Base-by-base conservation (phyloP, 2,888 invertebrate genomes). In the Rugalucina vietnamica region DNA sequence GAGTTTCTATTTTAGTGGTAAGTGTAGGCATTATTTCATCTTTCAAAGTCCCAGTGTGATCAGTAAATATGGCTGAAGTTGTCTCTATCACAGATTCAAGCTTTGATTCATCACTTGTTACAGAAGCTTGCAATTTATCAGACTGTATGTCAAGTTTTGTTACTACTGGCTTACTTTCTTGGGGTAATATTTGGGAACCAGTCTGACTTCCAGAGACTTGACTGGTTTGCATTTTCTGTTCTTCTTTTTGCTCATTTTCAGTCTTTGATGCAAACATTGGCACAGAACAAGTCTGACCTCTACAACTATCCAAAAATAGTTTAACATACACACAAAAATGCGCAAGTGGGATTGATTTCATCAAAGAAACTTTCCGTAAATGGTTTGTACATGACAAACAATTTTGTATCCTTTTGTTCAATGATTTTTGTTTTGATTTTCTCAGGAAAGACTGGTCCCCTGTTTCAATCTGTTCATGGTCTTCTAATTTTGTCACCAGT, bases 401-500 rank as follows among this genome's bases (percentile, higher is more conserved):
- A 34, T 65, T 18, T 32, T 65, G 34, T 34, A 65, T 65, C 21
- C 34, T 65, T 65, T 27, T 8, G 8, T 65, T 32, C 18, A 32
- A 34, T 34, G 2, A 12, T 65, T 34, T 32, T 29, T 65, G 21
- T n/a, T 60, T 60, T 14, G 60, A 29, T 5, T 60, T 29, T 10
- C 18, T 4, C 18, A 34, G 34, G 24, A 65, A 65, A 65, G 65
- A 18, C 8, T 65, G 8, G 3, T 29, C 24, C 29, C 74, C 80
- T 50, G 86, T 87, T 37, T 87, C 92, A 43, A 91, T 76, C 84
- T 93, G 93, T 57, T 93, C 93, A 80, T 91, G 88, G 69, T 93
- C 93, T 49, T 90, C 90, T 24, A 93, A 81, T 69, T 92, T 93
- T 36, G 90, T 91, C 18, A 93, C 92, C 29, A 93, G 91, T 29